Evolutionary conservation across 2,113 vertebrate genomes (phyloP).

Genomic region (Stigmatopora nigra): DNA sequence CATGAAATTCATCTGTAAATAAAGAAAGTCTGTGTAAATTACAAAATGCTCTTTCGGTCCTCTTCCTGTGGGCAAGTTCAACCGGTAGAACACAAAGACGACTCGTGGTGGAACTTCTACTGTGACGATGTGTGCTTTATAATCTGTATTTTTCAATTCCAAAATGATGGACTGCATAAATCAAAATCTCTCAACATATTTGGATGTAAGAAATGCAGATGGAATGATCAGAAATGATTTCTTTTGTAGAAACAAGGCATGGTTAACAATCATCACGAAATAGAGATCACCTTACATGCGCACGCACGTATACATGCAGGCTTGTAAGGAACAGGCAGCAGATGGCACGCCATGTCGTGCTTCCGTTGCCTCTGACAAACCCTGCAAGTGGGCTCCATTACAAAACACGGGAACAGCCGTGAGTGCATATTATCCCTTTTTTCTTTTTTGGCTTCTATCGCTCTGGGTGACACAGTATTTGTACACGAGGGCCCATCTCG

Average conservation of each 20-base stretch:
- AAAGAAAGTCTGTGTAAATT: slow-evolving; percentile 99
- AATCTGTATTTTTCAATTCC: slow-evolving; percentile 6
- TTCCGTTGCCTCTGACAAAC: slow-evolving; percentile 32
- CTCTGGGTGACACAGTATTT: too few relatives aligned
- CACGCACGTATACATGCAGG: neutral
- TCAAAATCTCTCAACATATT: slow-evolving; percentile 29
- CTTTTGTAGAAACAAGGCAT: neutral
- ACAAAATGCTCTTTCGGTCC: slow-evolving; percentile 39
- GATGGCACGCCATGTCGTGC: slow-evolving; percentile 44
- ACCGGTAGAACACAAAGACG: neutral
- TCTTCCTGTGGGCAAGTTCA: neutral
- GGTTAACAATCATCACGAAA: neutral
- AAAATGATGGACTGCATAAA: slow-evolving; percentile 31
- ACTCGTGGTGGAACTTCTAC: neutral
- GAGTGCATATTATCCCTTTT: neutral
- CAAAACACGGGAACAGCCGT: neutral
- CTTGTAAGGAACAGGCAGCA: slow-evolving; percentile 25
- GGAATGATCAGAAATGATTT: too few relatives aligned
- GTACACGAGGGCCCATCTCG: neutral
- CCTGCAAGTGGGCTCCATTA: slow-evolving; percentile 28
- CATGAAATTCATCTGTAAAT: slow-evolving; percentile 90
- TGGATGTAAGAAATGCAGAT: slow-evolving; percentile 53
- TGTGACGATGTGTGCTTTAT: neutral
- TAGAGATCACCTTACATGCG: slow-evolving; percentile 13
- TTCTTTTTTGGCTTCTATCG: too few relatives aligned